Percentiles rank a stretch among this genome's conserved stretches.
Evolutionary conservation across 2,888 invertebrate genomes (phyloP).

Genomic region (Halictus ligatus): DNA sequence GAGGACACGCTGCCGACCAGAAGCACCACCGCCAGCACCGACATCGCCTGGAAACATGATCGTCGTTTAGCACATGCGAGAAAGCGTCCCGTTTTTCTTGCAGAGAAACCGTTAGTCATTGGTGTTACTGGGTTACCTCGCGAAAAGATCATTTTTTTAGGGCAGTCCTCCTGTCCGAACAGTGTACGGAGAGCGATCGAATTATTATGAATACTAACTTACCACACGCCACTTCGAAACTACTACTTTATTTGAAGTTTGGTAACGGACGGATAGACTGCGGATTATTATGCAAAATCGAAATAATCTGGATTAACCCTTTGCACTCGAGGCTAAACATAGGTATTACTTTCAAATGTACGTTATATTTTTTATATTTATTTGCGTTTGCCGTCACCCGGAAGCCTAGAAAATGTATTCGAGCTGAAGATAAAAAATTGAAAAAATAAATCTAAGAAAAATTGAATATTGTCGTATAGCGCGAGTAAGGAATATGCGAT

Average conservation of each 20-base stretch:
- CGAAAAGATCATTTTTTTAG: background rate
- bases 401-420: background rate
- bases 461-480: background rate
- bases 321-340: background rate
- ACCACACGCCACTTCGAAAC: too few species aligned
- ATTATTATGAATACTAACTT: too few species aligned
- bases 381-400: too few species aligned
- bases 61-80: background rate
- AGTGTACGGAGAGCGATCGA: background rate
- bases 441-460: too few species aligned
- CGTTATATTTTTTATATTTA: background rate
- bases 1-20: slow-evolving; percentile 57
- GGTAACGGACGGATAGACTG: background rate
- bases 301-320: too few species aligned
- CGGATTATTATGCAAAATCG: too few species aligned
- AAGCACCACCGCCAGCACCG: slow-evolving; percentile 58
- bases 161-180: background rate
- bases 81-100: slow-evolving; percentile 1
- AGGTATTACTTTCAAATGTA: background rate
- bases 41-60: slow-evolving; percentile 61
- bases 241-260: background rate
- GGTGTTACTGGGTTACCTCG: background rate
- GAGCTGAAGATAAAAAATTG: background rate
- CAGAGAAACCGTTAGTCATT: slow-evolving; percentile 3
- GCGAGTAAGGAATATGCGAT: background rate